Percentiles rank a stretch among this genome's conserved stretches.
These are phyloP conservation scores for Anolis apletophallus DNA, from an alignment of 2,797 vertebrate genomes.

Conservation along the genomic window DNA sequence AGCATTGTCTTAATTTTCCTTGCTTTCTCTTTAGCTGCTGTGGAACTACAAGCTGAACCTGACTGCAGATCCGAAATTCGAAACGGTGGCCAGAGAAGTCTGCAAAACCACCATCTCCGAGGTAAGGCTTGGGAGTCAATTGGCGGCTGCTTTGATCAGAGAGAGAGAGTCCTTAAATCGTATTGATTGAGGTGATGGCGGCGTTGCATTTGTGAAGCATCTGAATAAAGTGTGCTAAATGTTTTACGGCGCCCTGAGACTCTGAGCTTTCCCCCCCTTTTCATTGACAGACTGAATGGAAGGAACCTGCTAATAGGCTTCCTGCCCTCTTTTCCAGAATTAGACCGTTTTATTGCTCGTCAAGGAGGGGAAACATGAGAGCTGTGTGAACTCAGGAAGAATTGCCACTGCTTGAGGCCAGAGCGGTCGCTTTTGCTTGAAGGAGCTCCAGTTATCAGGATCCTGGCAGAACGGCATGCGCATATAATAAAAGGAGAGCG, in stretches of 20 bases:
- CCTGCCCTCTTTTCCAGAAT: not conserved
- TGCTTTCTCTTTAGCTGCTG: slow-evolving; percentile 62
- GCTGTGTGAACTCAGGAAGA: not conserved
- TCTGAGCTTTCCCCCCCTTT: not conserved
- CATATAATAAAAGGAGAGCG: not conserved
- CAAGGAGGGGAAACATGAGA: not conserved
- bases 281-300: not conserved
- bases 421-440: not conserved
- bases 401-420: not conserved
- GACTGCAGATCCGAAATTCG: slow-evolving; percentile 94
- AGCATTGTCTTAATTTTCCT: not conserved
- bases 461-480: not conserved
- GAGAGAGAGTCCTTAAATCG: not conserved
- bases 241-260: not conserved
- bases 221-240: not conserved
- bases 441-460: not conserved
- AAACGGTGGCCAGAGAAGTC: slow-evolving; percentile 92
- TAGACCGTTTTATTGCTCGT: not conserved
- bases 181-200: not conserved
- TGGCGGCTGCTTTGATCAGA: not conserved
- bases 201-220: not conserved
- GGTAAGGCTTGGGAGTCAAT: slow-evolving; percentile 72
- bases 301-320: not conserved
- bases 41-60: slow-evolving; percentile 97
- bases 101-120: slow-evolving; percentile 91